These are phyloP conservation scores for western clawed frog (Xenopus tropicalis) DNA, from an alignment of 2,113 vertebrate genomes.

Conservation along the genomic window DNA sequence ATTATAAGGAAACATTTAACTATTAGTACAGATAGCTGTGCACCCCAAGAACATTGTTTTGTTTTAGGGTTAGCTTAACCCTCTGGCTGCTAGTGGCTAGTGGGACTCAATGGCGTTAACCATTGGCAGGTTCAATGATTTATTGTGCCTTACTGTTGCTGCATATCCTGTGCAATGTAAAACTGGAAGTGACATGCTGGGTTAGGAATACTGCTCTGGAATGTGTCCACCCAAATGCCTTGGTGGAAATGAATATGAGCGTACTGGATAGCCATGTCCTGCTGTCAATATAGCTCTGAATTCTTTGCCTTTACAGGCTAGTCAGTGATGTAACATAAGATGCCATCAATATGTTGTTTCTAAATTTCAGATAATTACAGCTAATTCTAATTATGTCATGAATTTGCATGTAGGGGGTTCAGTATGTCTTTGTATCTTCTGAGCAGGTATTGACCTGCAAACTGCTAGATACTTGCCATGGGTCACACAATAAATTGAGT, in stretches of 20 bases:
- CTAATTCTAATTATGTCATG: too few species aligned
- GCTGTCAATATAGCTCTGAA: too few species aligned
- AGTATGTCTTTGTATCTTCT: too few species aligned
- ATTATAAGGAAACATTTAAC: constrained; percentile 3
- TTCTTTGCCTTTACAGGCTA: neutral
- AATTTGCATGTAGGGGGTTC: too few species aligned
- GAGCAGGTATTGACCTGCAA: too few species aligned
- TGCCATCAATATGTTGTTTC: neutral
- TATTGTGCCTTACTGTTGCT: neutral
- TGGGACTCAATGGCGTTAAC: neutral
- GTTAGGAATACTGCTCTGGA: neutral
- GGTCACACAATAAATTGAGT: too few species aligned
- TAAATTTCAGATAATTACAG: neutral
- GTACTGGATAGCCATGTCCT: neutral
- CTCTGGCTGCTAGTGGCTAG: too few species aligned
- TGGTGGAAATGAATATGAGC: neutral
- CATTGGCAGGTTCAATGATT: neutral
- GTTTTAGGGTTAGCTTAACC: neutral
- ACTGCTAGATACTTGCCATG: too few species aligned
- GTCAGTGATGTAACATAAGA: neutral
- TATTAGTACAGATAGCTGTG: neutral
- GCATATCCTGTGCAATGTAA: neutral
- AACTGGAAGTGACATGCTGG: neutral
- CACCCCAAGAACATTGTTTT: neutral
- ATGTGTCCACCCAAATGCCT: neutral